These are phyloP conservation scores for Gadopsis bispinosus DNA, from an alignment of 2,797 vertebrate species.

Conservation along the genomic window DNA sequence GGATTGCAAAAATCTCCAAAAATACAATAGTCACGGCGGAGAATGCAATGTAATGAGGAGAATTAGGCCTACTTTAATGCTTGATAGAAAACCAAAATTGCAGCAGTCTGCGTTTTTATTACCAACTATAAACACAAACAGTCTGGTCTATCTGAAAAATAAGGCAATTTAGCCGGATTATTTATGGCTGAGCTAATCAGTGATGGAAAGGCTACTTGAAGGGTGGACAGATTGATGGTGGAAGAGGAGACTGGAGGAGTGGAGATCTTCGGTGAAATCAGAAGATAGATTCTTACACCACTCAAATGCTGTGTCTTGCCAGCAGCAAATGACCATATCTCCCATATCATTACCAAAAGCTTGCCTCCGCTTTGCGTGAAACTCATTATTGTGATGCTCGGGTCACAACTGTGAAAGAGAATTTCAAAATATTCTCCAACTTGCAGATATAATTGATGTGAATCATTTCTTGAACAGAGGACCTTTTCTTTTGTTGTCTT, in stretches of 20 bases:
- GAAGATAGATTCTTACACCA: background rate
- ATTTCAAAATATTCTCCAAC: background rate
- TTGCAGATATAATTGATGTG: background rate
- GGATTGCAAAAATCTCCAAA: conserved; percentile 8
- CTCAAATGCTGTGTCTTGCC: conserved; percentile 8
- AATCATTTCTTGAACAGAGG: background rate
- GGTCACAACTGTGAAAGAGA: background rate
- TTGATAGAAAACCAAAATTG: conserved; percentile 1
- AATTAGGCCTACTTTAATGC: conserved; percentile 16
- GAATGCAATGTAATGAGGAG: conserved; percentile 11
- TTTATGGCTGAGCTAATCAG: background rate
- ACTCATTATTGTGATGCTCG: background rate
- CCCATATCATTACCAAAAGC: background rate
- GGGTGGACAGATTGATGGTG: background rate
- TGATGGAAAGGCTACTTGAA: background rate
- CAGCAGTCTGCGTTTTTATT: conserved; percentile 7
- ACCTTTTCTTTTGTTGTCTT: background rate
- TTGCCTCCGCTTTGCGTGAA: background rate
- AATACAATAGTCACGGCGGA: background rate
- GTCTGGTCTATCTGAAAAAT: background rate
- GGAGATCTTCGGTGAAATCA: background rate
- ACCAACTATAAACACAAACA: conserved; percentile 24
- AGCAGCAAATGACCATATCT: background rate
- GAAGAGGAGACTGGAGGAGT: background rate
- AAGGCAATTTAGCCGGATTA: conserved; percentile 11